Base-by-base conservation (phyloP, 2,888 invertebrate genomes). In the Odontocolon sp. region DNA sequence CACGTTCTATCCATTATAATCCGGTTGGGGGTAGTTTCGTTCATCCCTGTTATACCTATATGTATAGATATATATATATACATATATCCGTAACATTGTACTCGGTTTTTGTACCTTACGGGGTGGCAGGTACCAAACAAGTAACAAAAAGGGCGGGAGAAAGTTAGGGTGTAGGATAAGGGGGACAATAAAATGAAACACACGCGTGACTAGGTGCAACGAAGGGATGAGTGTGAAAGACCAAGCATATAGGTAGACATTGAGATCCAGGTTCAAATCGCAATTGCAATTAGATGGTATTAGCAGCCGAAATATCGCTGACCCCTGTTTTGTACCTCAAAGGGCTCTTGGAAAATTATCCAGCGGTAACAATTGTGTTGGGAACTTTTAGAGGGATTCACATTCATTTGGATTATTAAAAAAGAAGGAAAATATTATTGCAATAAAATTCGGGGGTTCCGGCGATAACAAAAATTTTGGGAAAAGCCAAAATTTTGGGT, bases 211-310 rank as follows among this genome's bases (percentile, higher is more conserved):
- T 84, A 82, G 63, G 67, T 78, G 56, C 61, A 36, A 31, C 54
- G 57, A 67, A 54, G 54, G 47, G 64, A 67, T 57, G 40, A 57
- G 75, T 70, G 54, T 33, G 54, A 66, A 47, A 47, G 33, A 33
- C 11, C 21, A 26, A 6, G 73, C 67, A 80, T 33, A 82, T 66
- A 74, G 67, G 63, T 40, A 79, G 63, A 72, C 71, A 81, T 81
- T 75, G 50, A 77, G 80, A 73, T 57, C 71, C 77, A 76, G 79
- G 79, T 77, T 79, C 74, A 57, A 69, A 83, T 82, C 78, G 71
- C 78, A 69, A 70, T 66, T 82, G 83, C 86, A 87, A 87, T 87
- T 87, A 87, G 80, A 82, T 77, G 80, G 85, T 63, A 87, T 87
- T 85, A 86, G 40, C 42, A 71, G 72, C 31, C 57, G 38, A 45